These are phyloP conservation scores for Lagocephalus sceleratus DNA, from an alignment of 2,797 vertebrate species.

Conservation along the genomic window DNA sequence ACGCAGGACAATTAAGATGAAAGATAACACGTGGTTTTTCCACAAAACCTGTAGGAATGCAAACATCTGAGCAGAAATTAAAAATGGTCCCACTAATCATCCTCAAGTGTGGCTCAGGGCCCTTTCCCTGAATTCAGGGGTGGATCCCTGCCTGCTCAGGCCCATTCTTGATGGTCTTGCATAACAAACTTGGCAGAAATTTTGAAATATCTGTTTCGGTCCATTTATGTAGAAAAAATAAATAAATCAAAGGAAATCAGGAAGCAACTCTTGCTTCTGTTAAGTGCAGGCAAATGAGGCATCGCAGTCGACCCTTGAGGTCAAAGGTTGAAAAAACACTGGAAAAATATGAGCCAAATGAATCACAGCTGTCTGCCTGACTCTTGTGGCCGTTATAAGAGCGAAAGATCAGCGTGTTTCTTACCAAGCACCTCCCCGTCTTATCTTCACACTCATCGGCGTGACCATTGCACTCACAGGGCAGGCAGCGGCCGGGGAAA, in stretches of 20 bases:
- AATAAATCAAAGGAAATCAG: neutral
- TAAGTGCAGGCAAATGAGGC: neutral
- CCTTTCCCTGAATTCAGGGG: slow-evolving; percentile 25
- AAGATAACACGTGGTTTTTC: slow-evolving; percentile 1
- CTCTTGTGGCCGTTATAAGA: slow-evolving; percentile 1
- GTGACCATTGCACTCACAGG: slow-evolving; percentile 87
- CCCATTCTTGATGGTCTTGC: slow-evolving; percentile 50
- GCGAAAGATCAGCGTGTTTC: slow-evolving; percentile 35
- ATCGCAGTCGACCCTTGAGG: neutral
- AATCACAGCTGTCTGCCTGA: neutral
- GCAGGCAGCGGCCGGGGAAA: slow-evolving; percentile 78
- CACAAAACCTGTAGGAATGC: slow-evolving; percentile 2
- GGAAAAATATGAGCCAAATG: too few species aligned
- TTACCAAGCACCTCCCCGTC: slow-evolving; percentile 89
- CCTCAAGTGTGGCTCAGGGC: slow-evolving; percentile 9
- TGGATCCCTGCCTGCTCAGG: slow-evolving; percentile 30
- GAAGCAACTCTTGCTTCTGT: slow-evolving; percentile 3
- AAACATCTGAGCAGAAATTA: slow-evolving; percentile 5
- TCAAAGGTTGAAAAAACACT: slow-evolving; percentile 1
- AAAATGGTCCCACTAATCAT: slow-evolving; percentile 8
- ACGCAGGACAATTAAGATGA: neutral
- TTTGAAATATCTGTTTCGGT: slow-evolving; percentile 17
- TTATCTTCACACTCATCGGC: slow-evolving; percentile 83
- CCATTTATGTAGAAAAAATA: slow-evolving; percentile 6
- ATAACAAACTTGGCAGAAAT: slow-evolving; percentile 30